Evolutionary conservation across 2,113 vertebrate genomes (phyloP).

Genomic region (Panurus biarmicus): DNA sequence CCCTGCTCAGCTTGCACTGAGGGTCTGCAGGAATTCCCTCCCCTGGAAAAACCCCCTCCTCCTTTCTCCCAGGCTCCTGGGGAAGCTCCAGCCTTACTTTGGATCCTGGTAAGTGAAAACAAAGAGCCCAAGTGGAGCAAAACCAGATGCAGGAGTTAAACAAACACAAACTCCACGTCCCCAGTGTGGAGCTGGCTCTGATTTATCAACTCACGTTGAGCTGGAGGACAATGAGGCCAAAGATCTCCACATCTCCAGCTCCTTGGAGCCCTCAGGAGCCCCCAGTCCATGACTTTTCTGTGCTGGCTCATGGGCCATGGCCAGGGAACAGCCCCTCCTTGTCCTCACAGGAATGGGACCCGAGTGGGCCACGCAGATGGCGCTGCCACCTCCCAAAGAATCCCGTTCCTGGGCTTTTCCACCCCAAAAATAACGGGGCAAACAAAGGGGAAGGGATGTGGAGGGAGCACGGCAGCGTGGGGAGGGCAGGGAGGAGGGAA

Average conservation of each 20-base stretch:
- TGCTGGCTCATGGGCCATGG: background rate
- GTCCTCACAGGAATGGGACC: background rate
- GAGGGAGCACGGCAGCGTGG: rapidly evolving
- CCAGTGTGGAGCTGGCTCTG: background rate
- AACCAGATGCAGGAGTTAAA: conserved; percentile 26
- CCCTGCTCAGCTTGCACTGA: background rate
- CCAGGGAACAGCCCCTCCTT: background rate
- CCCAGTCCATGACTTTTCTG: background rate
- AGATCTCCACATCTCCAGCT: background rate
- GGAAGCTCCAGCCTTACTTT: background rate
- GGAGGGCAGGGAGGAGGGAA: background rate
- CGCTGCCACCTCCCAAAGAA: background rate
- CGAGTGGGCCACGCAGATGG: background rate
- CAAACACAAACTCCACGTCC: background rate
- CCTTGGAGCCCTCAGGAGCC: background rate
- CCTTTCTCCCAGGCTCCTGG: background rate
- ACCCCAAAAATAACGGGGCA: background rate
- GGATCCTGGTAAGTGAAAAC: background rate
- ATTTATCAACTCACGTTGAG: conserved; percentile 9
- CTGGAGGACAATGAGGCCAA: background rate
- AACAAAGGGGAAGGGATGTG: background rate
- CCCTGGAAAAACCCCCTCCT: background rate
- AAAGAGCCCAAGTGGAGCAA: conserved; percentile 40
- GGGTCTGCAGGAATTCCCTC: background rate
- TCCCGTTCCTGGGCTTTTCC: background rate